A percentile compares a stretch with the other conserved stretches of the same genome.
Evolutionary conservation across 35 echinoderm and acorn worm genomes (phyloP).

Genomic region (Diadema setosum): DNA sequence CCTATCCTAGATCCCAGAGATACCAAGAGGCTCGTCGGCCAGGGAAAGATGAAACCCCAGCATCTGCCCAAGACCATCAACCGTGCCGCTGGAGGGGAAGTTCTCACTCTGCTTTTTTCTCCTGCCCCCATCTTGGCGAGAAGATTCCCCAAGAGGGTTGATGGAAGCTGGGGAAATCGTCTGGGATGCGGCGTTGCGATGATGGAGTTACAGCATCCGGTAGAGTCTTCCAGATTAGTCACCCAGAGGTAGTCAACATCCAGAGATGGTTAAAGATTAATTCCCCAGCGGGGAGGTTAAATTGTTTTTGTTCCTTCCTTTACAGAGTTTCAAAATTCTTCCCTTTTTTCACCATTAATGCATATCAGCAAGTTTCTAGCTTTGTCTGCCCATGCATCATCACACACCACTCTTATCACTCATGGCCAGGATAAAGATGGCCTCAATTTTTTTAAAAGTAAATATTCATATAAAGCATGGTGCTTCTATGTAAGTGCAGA

Average conservation of each 20-base stretch:
- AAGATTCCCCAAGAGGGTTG: background rate
- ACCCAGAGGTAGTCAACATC: background rate
- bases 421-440: too few relatives aligned
- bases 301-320: slow-evolving; percentile 3
- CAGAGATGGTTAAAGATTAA: background rate
- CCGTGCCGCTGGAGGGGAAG: background rate
- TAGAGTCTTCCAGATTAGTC: background rate
- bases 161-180: background rate
- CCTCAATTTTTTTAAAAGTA: too few relatives aligned
- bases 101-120: background rate
- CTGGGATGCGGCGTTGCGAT: background rate
- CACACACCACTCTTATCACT: too few relatives aligned
- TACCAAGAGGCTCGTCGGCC: background rate
- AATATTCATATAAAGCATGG: too few relatives aligned
- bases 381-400: too few relatives aligned
- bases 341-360: too few relatives aligned
- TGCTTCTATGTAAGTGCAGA: too few relatives aligned
- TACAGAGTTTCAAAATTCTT: too few relatives aligned
- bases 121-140: background rate
- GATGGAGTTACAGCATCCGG: background rate
- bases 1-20: background rate
- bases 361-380: too few relatives aligned
- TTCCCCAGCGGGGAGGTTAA: background rate
- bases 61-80: background rate
- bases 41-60: background rate